These are phyloP conservation scores for Lycophotia porphyrea DNA, from an alignment of 2,888 invertebrate species.

Conservation along the genomic window DNA sequence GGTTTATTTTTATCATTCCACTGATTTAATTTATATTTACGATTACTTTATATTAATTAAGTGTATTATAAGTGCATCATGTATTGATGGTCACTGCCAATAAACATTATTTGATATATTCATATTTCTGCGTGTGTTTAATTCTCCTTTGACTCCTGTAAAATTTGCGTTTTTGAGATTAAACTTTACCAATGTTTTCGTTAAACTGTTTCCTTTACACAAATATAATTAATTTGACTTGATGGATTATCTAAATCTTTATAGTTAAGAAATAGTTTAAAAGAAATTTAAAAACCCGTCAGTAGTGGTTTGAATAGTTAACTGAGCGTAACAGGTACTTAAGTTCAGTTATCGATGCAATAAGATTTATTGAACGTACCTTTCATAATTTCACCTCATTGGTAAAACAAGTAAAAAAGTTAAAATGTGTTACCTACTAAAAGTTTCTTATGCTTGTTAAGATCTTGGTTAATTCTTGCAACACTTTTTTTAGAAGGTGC, in stretches of 20 bases:
- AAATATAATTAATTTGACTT: not conserved
- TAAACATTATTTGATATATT: constrained; percentile 30
- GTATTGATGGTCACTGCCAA: constrained; percentile 41
- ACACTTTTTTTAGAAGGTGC: not conserved
- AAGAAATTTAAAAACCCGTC: constrained; percentile 10
- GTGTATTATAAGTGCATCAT: constrained; percentile 12
- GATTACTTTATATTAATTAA: constrained; percentile 22
- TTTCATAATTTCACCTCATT: constrained; percentile 9
- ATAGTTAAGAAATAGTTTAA: constrained; percentile 11
- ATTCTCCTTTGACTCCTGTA: constrained; percentile 15
- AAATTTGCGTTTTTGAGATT: constrained; percentile 8
- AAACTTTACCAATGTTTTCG: not conserved
- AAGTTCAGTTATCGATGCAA: constrained; percentile 22
- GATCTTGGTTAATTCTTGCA: not conserved
- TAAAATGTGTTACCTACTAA: not conserved
- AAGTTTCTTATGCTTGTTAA: not conserved
- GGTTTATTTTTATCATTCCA: constrained; percentile 49
- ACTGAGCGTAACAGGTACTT: constrained; percentile 16
- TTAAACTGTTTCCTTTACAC: not conserved
- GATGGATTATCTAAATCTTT: not conserved
- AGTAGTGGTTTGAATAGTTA: constrained; percentile 16
- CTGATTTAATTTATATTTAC: constrained; percentile 3
- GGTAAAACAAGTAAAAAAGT: not conserved
- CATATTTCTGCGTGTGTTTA: constrained; percentile 22
- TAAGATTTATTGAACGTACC: not conserved